Evolutionary conservation across 2,888 invertebrate species (phyloP).

Genomic region (Acheta domesticus): DNA sequence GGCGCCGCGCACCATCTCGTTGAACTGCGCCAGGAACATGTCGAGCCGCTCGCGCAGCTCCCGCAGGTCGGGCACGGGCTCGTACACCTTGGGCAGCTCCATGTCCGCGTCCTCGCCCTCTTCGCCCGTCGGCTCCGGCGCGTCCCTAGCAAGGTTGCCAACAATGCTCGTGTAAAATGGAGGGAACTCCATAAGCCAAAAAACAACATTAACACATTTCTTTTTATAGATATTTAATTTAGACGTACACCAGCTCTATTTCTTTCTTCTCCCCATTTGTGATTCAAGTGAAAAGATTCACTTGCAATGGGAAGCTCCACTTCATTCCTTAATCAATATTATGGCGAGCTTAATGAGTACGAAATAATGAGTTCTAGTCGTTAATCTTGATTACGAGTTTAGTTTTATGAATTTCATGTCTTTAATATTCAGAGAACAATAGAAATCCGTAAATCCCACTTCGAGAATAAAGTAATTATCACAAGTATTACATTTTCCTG

Average conservation of each 20-base stretch:
- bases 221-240: neutral
- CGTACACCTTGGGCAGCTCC: constrained; percentile 94
- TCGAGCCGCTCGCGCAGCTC: constrained; percentile 80
- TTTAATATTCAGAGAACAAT: too few relatives aligned
- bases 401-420: too few relatives aligned
- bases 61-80: constrained; percentile 80
- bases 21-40: constrained; percentile 88
- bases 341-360: neutral
- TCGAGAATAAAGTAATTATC: too few relatives aligned
- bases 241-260: neutral
- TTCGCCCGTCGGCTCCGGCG: constrained; percentile 95
- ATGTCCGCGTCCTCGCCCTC: constrained; percentile 96
- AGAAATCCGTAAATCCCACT: too few relatives aligned
- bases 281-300: too few relatives aligned
- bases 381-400: too few relatives aligned
- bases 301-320: neutral
- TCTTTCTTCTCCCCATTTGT: too few relatives aligned
- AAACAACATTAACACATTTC: neutral
- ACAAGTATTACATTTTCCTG: too few relatives aligned
- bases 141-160: too few relatives aligned
- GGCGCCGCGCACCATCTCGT: constrained; percentile 91
- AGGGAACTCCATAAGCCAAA: constrained; percentile 20
- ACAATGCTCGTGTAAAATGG: too few relatives aligned
- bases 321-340: neutral
- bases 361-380: too few relatives aligned